Evolutionary conservation across 2,888 invertebrate species (phyloP).

Genomic region (Drosophila multiciliata): DNA sequence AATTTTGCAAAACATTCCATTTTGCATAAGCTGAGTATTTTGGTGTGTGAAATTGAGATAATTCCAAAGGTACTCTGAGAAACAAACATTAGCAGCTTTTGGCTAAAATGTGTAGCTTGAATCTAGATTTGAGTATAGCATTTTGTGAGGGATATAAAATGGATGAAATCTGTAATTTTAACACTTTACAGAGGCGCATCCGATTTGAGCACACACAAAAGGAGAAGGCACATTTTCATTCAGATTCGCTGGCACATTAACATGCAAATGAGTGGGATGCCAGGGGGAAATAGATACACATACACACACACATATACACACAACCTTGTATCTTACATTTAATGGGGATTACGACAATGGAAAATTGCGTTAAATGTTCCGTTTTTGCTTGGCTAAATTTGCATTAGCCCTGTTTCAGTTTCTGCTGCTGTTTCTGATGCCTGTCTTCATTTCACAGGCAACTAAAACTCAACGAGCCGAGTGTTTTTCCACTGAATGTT

Average conservation of each 20-base stretch:
- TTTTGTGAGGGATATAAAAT: conserved; percentile 41
- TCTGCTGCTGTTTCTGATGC: conserved; percentile 18
- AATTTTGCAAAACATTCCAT: conserved; percentile 31
- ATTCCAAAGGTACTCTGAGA: conserved; percentile 21
- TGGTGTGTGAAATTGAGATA: conserved; percentile 34
- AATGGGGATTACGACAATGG: conserved; percentile 73
- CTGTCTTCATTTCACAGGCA: conserved; percentile 23
- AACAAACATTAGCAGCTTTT: neutral
- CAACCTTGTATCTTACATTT: conserved; percentile 51
- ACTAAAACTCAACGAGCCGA: conserved; percentile 23
- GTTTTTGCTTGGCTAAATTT: conserved; percentile 62
- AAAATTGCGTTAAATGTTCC: conserved; percentile 74
- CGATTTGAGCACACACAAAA: conserved; percentile 62
- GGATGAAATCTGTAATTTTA: conserved; percentile 64
- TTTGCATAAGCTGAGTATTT: conserved; percentile 38
- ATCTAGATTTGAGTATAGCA: neutral
- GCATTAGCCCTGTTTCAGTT: conserved; percentile 46
- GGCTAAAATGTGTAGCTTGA: neutral
- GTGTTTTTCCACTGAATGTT: neutral
- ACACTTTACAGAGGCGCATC: conserved; percentile 58
- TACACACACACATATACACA: conserved; percentile 6
- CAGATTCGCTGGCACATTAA: conserved; percentile 52
- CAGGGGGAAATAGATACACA: neutral
- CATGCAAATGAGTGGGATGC: neutral
- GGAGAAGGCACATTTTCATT: conserved; percentile 57